A percentile compares a stretch with the other conserved stretches of the same genome.
Evolutionary conservation across 2,797 vertebrate species (phyloP).

Genomic region (Craterocephalus amniculus): DNA sequence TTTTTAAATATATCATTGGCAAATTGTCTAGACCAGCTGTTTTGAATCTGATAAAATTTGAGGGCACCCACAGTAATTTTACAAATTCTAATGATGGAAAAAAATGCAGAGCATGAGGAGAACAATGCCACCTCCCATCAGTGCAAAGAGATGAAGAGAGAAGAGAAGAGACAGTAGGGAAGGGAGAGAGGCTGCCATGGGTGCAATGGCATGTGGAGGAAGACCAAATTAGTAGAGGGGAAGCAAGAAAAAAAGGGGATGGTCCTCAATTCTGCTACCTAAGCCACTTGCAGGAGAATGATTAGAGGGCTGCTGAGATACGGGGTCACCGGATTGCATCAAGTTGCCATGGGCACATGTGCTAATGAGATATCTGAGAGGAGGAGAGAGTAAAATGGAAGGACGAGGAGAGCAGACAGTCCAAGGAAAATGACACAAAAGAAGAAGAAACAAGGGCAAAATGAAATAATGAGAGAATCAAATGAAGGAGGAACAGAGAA

Average conservation of each 20-base stretch:
- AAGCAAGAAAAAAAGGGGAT: conserved; percentile 4
- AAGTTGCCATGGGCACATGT: conserved; percentile 40
- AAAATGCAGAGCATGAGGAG: not conserved
- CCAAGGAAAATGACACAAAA: not conserved
- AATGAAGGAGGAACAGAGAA: not conserved
- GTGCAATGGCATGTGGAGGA: not conserved
- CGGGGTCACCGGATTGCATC: conserved; percentile 42
- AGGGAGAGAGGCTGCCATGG: too few species aligned
- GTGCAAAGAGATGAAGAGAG: conserved; percentile 5
- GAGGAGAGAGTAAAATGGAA: conserved; percentile 21
- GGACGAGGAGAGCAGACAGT: not conserved
- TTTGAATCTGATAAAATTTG: conserved; percentile 1
- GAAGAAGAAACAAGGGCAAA: not conserved
- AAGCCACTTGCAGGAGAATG: conserved; percentile 32
- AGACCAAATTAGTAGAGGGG: conserved; percentile 12
- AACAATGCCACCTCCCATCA: conserved; percentile 7
- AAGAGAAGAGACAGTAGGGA: not conserved
- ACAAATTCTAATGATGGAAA: conserved; percentile 21
- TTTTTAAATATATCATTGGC: not conserved
- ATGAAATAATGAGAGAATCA: not conserved
- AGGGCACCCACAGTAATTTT: not conserved
- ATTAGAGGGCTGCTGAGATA: conserved; percentile 46
- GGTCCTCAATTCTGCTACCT: conserved; percentile 22
- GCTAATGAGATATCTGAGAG: conserved; percentile 42
- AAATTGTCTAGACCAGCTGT: not conserved